Percentiles rank a stretch among this genome's conserved stretches.
Evolutionary conservation across 2,113 vertebrate genomes (phyloP).

Genomic region (Plestiodon gilberti): DNA sequence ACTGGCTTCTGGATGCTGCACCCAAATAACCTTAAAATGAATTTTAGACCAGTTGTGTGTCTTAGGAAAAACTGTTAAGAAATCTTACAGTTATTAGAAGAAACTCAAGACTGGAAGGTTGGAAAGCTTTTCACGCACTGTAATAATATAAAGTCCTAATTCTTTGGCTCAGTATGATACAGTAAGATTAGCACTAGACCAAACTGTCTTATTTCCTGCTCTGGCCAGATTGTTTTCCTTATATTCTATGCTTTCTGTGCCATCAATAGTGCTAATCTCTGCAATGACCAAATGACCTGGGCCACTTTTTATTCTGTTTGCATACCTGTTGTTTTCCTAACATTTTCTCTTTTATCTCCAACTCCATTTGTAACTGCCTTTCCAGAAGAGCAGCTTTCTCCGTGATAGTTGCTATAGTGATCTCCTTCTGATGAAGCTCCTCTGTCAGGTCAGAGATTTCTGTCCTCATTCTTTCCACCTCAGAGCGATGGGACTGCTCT

Average conservation of each 20-base stretch:
- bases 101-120: background rate
- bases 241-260: slow-evolving; percentile 23
- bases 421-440: slow-evolving; percentile 80
- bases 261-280: background rate
- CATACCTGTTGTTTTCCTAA: slow-evolving; percentile 79
- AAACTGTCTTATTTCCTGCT: slow-evolving; percentile 14
- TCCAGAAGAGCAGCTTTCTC: slow-evolving; percentile 79
- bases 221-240: background rate
- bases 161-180: background rate
- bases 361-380: slow-evolving; percentile 78
- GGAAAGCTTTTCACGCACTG: background rate
- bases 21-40: background rate
- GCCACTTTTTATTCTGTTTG: slow-evolving; percentile 14
- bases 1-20: too few relatives aligned
- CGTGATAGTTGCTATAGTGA: slow-evolving; percentile 81
- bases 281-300: background rate
- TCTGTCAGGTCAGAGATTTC: slow-evolving; percentile 78
- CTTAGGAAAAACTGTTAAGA: background rate
- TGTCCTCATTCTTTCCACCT: slow-evolving; percentile 74
- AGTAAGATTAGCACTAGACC: slow-evolving; percentile 19
- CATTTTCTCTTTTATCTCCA: slow-evolving; percentile 78
- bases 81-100: background rate
- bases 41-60: background rate
- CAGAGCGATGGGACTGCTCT: slow-evolving; percentile 62
- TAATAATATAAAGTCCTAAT: slow-evolving; percentile 5